Base-by-base conservation (phyloP, 2,797 vertebrate genomes). In the Pseudomugil gertrudae region DNA sequence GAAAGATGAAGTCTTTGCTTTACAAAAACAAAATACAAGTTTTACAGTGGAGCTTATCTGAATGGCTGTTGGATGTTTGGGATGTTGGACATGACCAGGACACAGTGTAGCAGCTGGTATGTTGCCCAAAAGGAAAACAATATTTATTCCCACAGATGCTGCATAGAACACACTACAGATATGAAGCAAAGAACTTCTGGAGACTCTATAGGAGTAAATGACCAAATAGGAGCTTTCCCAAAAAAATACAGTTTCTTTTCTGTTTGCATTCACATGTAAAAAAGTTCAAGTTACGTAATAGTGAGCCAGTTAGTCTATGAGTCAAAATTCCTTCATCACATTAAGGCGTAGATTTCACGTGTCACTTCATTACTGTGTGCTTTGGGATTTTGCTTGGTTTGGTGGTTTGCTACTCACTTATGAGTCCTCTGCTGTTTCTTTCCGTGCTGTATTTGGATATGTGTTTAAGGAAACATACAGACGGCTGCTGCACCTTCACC, bases 31-130 rank as follows among this genome's bases (percentile, higher is more conserved):
- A 19, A 40, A 17, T 4, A 30, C 43, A 36, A 75, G 38, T 24
- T 45, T 48, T 9, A 30, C 38, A 27, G 66, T 11, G 13, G 10
- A 17, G 58, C 3, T 26, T 23, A 57, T 59, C 17, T 57, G 45
- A 11, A 9, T 3, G 6, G 14, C 40, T 56, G 23, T 48, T 19
- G 8, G 57, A 68, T 60, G 72, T 33, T 38, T 55, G 32, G 47
- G 56, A 54, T 68, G 66, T 60, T 66, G 66, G 26, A 65, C 68
- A 32, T 75, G 47, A 48, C 45, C 48, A 36, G 36, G 56, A 24
- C 64, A 51, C 26, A 27, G 2, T 65, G 64, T 84, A n/a, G n/a
- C n/a, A n/a, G n/a, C n/a, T n/a, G n/a, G n/a, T n/a, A n/a, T n/a
- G n/a, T n/a, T n/a, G n/a, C n/a, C n/a, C n/a, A n/a, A n/a, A n/a